Conservation (phyloP, 2,888 invertebrate genomes). For the Callimorpha dominula region DNA sequence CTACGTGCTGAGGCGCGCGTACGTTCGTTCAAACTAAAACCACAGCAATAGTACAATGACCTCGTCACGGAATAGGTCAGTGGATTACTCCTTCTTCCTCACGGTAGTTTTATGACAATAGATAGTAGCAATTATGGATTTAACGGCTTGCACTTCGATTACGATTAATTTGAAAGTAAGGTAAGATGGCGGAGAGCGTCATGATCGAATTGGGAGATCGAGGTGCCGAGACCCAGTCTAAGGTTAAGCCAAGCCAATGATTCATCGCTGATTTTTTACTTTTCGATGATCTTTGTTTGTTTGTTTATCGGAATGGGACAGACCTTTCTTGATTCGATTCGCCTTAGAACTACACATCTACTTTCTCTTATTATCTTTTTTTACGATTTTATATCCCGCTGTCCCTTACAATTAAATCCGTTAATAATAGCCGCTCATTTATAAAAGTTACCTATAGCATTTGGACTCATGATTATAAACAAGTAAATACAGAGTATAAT, state of each 20-base stretch:
- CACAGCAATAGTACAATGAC: conserved; percentile 64
- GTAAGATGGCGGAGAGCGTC: neutral
- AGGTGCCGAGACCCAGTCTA: neutral
- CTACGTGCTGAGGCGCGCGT: conserved; percentile 59
- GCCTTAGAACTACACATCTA: neutral
- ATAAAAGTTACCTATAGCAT: neutral
- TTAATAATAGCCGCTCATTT: neutral
- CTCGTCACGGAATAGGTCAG: conserved; percentile 62
- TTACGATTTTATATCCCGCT: neutral
- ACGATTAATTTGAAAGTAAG: neutral
- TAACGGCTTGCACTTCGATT: neutral
- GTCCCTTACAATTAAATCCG: neutral
- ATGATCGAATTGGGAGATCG: neutral
- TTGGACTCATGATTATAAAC: conserved; percentile 20
- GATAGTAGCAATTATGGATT: conserved; percentile 31
- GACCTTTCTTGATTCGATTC: neutral
- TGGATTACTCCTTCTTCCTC: conserved; percentile 59
- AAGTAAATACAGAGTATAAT: conserved; percentile 11
- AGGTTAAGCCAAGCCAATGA: neutral
- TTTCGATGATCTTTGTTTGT: neutral
- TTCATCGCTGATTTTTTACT: neutral
- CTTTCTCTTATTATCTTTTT: neutral
- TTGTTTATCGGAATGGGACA: neutral
- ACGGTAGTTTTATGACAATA: conserved; percentile 38
- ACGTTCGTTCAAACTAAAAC: conserved; percentile 58